Base-by-base conservation (phyloP, 2,113 vertebrate genomes). In the Paradisaea rubra region DNA sequence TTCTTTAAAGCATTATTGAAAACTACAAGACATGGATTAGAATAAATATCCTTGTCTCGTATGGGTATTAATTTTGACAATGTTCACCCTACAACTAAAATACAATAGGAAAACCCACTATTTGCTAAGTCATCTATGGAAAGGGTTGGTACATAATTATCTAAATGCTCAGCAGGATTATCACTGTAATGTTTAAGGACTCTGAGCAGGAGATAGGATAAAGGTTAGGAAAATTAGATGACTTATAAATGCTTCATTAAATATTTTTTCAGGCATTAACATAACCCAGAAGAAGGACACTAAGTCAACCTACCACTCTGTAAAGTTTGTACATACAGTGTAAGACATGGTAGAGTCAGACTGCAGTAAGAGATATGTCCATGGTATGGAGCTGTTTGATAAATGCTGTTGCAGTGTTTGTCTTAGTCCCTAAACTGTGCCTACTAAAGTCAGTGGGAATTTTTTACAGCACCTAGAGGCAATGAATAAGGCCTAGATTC, bases 1-100 rank as follows among this genome's bases (percentile, higher is more conserved):
- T 97, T 96, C 72, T 86, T 97, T 97, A 97, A 97, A 96, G 95
- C 41, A 90, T 97, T 97, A 95, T 66, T 91, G 94, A 95, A 97
- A 96, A 92, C 81, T 92, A 59, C 69, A 95, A 94, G 74, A 76
- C 49, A 79, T 10, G 81, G 90, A 96, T 96, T 83, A 96, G 92
- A 96, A 97, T 96, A 97, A 97, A 97, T 97, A 97, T 77, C 90
- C 57, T 95, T 72, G 59, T 47, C 68, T 95, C 39, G 23, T 91
- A 94, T 54, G 52, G 66, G 57, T 94, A 97, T 97, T 96, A 94
- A 96, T 95, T 97, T 94, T 76, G 90, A 92, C 77, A 93, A 13
- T 37, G 50, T 90, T 95, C 94, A 91, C 74, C 60, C 65, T 91
- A 76, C 49, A 69, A 87, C 23, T 85, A 86, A 95, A 82, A 91